These are phyloP conservation scores for Noctua pronuba DNA, from an alignment of 2,888 invertebrate genomes.

Conservation along the genomic window DNA sequence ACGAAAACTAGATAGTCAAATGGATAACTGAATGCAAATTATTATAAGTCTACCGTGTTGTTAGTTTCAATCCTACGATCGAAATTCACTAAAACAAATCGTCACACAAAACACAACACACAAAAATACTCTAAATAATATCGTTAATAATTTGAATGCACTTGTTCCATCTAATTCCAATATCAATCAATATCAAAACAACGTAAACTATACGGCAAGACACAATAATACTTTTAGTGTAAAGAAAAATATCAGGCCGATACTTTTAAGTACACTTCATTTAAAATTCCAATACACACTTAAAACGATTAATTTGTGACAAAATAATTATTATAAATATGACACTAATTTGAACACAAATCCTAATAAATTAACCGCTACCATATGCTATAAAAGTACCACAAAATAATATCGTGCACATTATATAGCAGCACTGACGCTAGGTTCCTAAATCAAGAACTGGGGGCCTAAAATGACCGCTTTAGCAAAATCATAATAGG, in stretches of 20 bases:
- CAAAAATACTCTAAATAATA: slow-evolving; percentile 47
- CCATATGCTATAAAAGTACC: slow-evolving; percentile 60
- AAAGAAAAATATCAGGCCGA: slow-evolving; percentile 74
- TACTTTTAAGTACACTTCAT: slow-evolving; percentile 71
- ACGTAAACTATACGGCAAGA: slow-evolving; percentile 77
- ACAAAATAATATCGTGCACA: slow-evolving; percentile 66
- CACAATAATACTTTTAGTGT: slow-evolving; percentile 79
- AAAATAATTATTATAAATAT: slow-evolving; percentile 82
- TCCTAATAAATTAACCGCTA: slow-evolving; percentile 78
- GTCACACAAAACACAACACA: slow-evolving; percentile 61
- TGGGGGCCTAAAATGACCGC: background rate
- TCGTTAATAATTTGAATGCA: slow-evolving; percentile 53
- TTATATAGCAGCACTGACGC: slow-evolving; percentile 66
- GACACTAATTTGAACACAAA: slow-evolving; percentile 90
- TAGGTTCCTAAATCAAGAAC: slow-evolving; percentile 58
- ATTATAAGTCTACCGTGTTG: slow-evolving; percentile 31
- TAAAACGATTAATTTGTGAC: slow-evolving; percentile 81
- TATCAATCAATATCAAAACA: slow-evolving; percentile 57
- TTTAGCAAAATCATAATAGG: background rate
- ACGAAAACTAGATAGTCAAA: slow-evolving; percentile 44
- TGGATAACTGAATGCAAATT: slow-evolving; percentile 50
- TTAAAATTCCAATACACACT: slow-evolving; percentile 63
- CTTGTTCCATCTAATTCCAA: slow-evolving; percentile 58
- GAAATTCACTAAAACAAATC: slow-evolving; percentile 28
- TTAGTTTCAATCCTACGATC: slow-evolving; percentile 43